Base-by-base conservation (phyloP, 2,888 invertebrate species). In the Protodeltote pygarga region DNA sequence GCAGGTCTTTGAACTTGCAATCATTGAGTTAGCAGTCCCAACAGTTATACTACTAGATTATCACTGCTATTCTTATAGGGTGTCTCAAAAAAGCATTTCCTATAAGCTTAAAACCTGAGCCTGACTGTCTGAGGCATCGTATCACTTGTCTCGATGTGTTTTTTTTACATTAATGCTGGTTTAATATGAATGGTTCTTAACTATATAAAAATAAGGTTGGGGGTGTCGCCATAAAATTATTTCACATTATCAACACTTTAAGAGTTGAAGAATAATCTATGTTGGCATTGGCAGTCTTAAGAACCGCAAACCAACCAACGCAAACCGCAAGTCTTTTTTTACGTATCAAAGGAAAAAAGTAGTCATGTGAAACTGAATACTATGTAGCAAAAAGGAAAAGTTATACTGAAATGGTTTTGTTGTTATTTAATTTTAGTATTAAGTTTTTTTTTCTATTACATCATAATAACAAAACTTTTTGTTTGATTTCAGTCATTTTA, bases 251-350 rank as follows among this genome's bases (percentile, higher is more conserved):
- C 6, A 25, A 49, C 8, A 33, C 32, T 31, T 28, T 21, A 27
- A 23, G 14, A 3, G 27, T 24, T 38, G 8, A 33, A 40, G 24
- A 27, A 16, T 21, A n/a, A 47, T 24, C 21, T 25, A 33, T 41
- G 13, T 15, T 16, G 11, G 37, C n/a, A n/a, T n/a, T 11, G 10
- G 23, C 24, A 20, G 13, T n/a, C 19, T 9, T n/a, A n/a, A 9
- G 11, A 25, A 11, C n/a, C 25, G 25, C 23, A 6, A 33, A 41
- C 59, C 33, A n/a, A n/a, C n/a, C n/a, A n/a, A n/a, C n/a, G 17
- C 51, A 57, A 51, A 45, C 59, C 51, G 20, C 57, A 51, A 29
- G 24, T 5, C 3, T 27, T 33, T 23, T 17, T 28, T 35, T 37
- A 25, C 2, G 11, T 46, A 24, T 13, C 9, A 8, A 19, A 5